Percentiles rank a stretch among this genome's conserved stretches.
These are phyloP conservation scores for Nesospiza acunhae DNA, from an alignment of 2,113 vertebrate genomes.

Conservation along the genomic window DNA sequence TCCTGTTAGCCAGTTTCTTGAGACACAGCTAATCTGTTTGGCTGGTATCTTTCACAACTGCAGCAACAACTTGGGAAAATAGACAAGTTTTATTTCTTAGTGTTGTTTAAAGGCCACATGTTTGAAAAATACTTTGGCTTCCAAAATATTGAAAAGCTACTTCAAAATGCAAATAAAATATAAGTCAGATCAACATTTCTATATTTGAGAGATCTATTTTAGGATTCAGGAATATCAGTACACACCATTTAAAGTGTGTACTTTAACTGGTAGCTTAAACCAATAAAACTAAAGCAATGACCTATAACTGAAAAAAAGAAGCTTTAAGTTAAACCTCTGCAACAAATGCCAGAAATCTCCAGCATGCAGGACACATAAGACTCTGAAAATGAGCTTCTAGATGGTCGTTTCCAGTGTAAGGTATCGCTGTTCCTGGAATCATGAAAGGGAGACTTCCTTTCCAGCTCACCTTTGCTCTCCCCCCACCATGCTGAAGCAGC, in stretches of 20 bases:
- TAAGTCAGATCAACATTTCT: not conserved
- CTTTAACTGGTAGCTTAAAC: slow-evolving; percentile 11
- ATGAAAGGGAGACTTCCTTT: not conserved
- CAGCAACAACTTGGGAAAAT: not conserved
- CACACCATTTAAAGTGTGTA: not conserved
- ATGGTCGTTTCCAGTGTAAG: accelerated
- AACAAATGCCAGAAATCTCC: not conserved
- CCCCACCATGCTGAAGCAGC: not conserved
- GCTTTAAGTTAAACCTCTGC: not conserved
- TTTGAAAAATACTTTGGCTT: slow-evolving; percentile 14
- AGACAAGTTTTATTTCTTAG: not conserved
- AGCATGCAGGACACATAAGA: not conserved
- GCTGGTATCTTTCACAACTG: not conserved
- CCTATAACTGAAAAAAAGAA: not conserved
- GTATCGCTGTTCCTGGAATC: not conserved
- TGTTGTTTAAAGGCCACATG: not conserved
- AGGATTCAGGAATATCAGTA: not conserved
- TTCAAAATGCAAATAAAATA: slow-evolving; percentile 22
- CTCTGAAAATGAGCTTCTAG: not conserved
- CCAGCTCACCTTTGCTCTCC: not conserved
- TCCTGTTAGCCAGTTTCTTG: not conserved
- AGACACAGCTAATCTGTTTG: not conserved
- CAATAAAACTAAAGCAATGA: not conserved
- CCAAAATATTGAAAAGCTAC: not conserved
- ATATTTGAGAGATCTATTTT: not conserved